Evolutionary conservation across 23 tunicate genomes (phyloP), one percentile per base, ranked within the genome.

Genomic region (Ciona savignyi): DNA sequence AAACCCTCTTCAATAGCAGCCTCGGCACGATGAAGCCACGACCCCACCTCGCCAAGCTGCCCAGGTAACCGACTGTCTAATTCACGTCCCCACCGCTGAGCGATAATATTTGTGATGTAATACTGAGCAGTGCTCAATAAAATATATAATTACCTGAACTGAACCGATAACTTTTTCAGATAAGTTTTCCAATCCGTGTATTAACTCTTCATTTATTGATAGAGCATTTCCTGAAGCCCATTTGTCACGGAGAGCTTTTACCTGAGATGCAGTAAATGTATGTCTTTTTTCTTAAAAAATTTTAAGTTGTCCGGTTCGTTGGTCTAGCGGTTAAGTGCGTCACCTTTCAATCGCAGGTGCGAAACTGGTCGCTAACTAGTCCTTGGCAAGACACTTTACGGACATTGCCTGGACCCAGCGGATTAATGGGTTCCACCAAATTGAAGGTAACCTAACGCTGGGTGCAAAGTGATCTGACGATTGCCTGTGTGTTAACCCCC

Each of bases 51-150:
- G 0, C 97, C 97, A 3, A 91, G 85, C 34, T 84, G 91, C 2
- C 97, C 97, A 34, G 97, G 97, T 34, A 91, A 72, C 19, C 83
- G 51, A 49, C 91, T 80, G 83, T 91, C 97, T 11, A 91, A 76
- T 70, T 84, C 91, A 25, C 80, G 80, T 31, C 77, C 83, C 97
- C 97, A 91, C 73, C 84, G 77, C 94, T 87, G 70, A 3, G 23
- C n/a, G 30, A 70, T 61, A 77, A 76, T 2, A 65, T 33, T 6
- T 42, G 56, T 42, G 56, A n/a, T n/a, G n/a, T n/a, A n/a, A n/a
- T n/a, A n/a, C n/a, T n/a, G n/a, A n/a, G n/a, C n/a, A n/a, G n/a
- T n/a, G n/a, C n/a, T n/a, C n/a, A n/a, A n/a, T n/a, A 42, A 42
- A 42, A 42, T 9, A 9, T 42, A 6, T 9, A 42, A 9, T 2